Evolutionary conservation across 2,113 vertebrate species (phyloP).

Genomic region (Chionodraco myersi): DNA sequence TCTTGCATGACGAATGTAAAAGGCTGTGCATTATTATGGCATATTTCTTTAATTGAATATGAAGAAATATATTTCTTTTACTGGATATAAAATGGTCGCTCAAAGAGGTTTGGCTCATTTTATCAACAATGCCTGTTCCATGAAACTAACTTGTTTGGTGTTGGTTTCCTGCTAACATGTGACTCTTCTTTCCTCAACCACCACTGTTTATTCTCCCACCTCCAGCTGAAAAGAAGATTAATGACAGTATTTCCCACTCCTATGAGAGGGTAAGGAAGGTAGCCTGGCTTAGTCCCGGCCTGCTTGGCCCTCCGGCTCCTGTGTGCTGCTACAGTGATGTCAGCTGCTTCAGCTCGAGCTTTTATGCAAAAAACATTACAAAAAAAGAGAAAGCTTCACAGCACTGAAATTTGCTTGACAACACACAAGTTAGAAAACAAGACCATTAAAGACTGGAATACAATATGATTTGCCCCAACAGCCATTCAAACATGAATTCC

Average conservation of each 20-base stretch:
- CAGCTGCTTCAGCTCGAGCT: constrained; percentile 78
- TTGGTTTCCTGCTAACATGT: constrained; percentile 79
- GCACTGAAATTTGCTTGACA: constrained; percentile 29
- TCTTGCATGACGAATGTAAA: constrained; percentile 53
- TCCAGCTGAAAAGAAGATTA: constrained; percentile 84
- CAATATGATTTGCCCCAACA: neutral
- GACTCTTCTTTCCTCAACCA: constrained; percentile 77
- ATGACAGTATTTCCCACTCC: constrained; percentile 82
- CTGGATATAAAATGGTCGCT: constrained; percentile 13
- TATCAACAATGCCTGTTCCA: constrained; percentile 58
- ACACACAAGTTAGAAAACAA: neutral
- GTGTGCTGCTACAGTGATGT: constrained; percentile 77
- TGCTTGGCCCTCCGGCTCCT: constrained; percentile 72
- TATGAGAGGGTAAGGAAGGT: constrained; percentile 84
- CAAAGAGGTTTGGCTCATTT: constrained; percentile 79
- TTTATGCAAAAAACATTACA: constrained; percentile 40
- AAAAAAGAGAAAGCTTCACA: constrained; percentile 30
- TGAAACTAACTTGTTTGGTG: constrained; percentile 79
- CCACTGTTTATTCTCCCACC: constrained; percentile 73
- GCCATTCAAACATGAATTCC: constrained; percentile 2
- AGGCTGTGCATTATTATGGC: constrained; percentile 35
- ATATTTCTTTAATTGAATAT: constrained; percentile 14
- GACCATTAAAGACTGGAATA: neutral
- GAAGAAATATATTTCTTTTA: too few relatives aligned
- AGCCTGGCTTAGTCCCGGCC: constrained; percentile 65